Evolutionary conservation across 2,113 vertebrate genomes (phyloP), one percentile per base, ranked within the genome.

Genomic region (Polyodon spathula): DNA sequence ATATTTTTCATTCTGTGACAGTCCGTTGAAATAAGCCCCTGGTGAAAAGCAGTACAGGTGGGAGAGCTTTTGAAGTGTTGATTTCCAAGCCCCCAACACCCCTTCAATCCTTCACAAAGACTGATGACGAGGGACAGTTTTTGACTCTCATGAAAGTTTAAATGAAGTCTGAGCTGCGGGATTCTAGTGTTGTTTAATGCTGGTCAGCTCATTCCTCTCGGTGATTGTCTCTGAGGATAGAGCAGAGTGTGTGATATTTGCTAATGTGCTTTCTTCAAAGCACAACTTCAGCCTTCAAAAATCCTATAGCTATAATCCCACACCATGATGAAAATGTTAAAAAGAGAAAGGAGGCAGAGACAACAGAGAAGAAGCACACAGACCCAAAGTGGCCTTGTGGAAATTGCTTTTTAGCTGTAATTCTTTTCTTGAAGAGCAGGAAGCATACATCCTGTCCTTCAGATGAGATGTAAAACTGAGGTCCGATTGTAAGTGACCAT

Each of bases 111-210:
- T 50, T 50, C 12, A 50, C 48, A 50, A 50, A 50, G 48, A 12
- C 48, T 50, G 48, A 5, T 50, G 48, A 50, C 48, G 15, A 11
- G 48, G 48, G 48, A 50, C 48, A 50, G 48, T 11, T 50, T 6
- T 50, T 50, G 14, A 50, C 48, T 50, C 48, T 50, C 48, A 50
- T 50, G 6, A 50, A 50, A 50, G 48, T 50, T 12, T 50, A 50
- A 50, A 14, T 50, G 14, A 11, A 12, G 9, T 14, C 15, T 6
- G 14, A 1, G 15, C 43, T 50, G 9, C 12, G 48, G 9, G 48
- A 12, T 50, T 10, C 48, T 50, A n/a, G 12, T 14, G 48, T 50
- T 50, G 48, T 50, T 50, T 50, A 50, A 50, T 50, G 48, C 12
- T 50, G 48, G 48, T 50, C 48, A 50, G 48, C 48, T 4, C 48